These are phyloP conservation scores for Petroica traversi DNA, from an alignment of 2,113 vertebrate genomes.

Conservation along the genomic window DNA sequence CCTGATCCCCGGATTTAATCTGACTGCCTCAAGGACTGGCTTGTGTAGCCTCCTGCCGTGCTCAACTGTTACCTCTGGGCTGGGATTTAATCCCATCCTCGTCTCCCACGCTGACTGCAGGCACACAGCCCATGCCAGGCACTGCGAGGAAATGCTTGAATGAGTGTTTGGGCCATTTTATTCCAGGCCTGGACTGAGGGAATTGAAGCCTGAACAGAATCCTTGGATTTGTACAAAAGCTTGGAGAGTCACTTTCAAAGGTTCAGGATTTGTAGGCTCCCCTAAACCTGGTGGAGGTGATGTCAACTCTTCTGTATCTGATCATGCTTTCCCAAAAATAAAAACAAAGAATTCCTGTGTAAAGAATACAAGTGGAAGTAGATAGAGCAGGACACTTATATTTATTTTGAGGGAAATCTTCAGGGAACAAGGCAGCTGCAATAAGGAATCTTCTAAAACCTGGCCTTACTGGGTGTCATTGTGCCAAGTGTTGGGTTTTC, in stretches of 20 bases:
- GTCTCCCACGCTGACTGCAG: background rate
- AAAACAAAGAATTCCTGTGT: background rate
- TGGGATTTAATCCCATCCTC: background rate
- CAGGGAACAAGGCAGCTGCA: background rate
- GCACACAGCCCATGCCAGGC: rapidly evolving
- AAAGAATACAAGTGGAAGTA: background rate
- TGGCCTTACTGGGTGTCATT: too few species aligned
- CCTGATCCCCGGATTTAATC: background rate
- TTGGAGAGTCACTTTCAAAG: rapidly evolving
- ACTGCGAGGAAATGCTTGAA: rapidly evolving
- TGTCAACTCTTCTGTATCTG: background rate
- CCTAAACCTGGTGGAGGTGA: background rate
- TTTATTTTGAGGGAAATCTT: background rate
- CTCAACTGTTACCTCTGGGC: background rate
- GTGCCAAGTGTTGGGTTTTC: background rate
- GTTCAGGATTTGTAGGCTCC: background rate
- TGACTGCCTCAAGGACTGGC: background rate
- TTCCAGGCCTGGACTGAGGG: background rate
- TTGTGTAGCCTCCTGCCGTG: rapidly evolving
- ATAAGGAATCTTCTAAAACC: background rate
- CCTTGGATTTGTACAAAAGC: background rate
- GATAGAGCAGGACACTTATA: background rate
- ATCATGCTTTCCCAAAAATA: background rate
- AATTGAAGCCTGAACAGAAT: background rate
- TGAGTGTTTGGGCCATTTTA: background rate